Evolutionary conservation across 2,113 vertebrate species (phyloP), one percentile per base, ranked within the genome.

Genomic region (Chionis minor): DNA sequence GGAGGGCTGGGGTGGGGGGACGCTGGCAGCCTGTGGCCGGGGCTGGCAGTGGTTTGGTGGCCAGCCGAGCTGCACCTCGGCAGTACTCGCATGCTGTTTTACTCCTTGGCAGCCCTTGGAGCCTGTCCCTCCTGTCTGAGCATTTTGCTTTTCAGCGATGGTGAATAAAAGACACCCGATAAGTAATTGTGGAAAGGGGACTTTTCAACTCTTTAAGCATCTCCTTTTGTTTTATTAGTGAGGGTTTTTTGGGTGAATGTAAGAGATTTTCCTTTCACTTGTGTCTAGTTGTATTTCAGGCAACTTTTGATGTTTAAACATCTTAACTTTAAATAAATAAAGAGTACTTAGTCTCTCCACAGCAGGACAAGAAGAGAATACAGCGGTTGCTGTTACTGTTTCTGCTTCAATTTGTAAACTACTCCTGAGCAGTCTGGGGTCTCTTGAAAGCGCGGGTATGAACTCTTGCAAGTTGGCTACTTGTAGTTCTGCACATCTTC

Each of bases 21-120:
- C 13, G 6, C 10, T 0, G 2, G 6, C 27, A 33, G 45, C 49
- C 23, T 6, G 24, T 4, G 15, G 27, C 4, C 1, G 5, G 27
- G 55, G 20, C 23, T n/a, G 42, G 32, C 17, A 2, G 15, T 11
- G 23, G 22, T 44, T 33, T 59, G 32, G 32, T 19, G 42, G 33
- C 38, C 23, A 23, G 35, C 80, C 0, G 3, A 58, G 30, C 30
- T 4, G 0, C 45, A 14, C 47, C 56, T 62, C 2, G 4, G 32
- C 70, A 28, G 19, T 19, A 45, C 26, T 26, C 3, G 0, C 7
- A 0, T 0, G 6, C 28, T 42, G 14, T 10, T 63, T 26, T 45
- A 17, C 51, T 91, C 14, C 49, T 30, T 38, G 52, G 22, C 1
- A 3, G n/a, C 62, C 32, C 18, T 80, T 2, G 1, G 35, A 70